Evolutionary conservation across 2,113 vertebrate genomes (phyloP).

Genomic region (Leptobrachium leishanense): DNA sequence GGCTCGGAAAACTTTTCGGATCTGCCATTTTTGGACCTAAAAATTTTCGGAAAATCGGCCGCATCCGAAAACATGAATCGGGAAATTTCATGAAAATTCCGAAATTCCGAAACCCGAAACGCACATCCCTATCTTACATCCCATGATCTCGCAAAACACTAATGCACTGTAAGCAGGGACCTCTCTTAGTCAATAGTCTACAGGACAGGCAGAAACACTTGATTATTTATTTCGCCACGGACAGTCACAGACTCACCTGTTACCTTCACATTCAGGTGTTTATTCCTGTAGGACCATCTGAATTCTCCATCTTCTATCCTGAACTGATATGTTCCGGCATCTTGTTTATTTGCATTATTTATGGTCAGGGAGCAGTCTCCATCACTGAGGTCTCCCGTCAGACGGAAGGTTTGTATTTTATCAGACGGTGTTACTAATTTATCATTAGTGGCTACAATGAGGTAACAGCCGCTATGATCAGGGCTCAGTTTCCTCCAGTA

Average conservation of each 20-base stretch:
- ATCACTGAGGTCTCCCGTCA: not conserved
- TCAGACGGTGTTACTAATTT: not conserved
- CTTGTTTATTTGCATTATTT: not conserved
- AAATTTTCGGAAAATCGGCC: too few species aligned
- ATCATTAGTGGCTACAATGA: not conserved
- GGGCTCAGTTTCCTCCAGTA: not conserved
- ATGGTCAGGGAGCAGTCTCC: not conserved
- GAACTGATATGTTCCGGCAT: not conserved
- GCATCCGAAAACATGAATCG: too few species aligned
- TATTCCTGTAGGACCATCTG: not conserved
- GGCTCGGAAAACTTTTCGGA: too few species aligned
- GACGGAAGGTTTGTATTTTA: not conserved
- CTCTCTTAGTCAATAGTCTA: too few species aligned
- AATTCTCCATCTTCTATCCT: not conserved
- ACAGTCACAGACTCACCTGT: not conserved
- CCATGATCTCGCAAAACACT: too few species aligned
- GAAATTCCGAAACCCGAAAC: too few species aligned
- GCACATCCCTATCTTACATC: too few species aligned
- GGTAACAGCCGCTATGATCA: not conserved
- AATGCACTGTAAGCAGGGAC: too few species aligned
- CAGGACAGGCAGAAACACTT: too few species aligned
- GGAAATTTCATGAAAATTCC: too few species aligned
- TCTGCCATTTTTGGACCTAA: too few species aligned
- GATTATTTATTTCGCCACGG: too few species aligned
- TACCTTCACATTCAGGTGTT: not conserved